Percentiles rank a stretch among this genome's conserved stretches.
These are phyloP conservation scores for Desmodus rotundus DNA, from an alignment of 2,113 vertebrate genomes.

Conservation along the genomic window DNA sequence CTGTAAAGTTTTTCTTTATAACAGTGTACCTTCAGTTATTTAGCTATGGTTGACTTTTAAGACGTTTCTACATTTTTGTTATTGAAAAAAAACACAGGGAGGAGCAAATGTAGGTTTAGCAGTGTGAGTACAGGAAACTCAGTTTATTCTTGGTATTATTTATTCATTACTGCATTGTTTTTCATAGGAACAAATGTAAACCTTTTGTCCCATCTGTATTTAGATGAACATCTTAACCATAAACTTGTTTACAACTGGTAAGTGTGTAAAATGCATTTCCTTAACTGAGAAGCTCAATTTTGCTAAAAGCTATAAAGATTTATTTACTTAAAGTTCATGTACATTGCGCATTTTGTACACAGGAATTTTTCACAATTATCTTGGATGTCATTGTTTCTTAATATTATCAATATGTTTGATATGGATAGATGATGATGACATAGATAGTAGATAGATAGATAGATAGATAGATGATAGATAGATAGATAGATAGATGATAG, in stretches of 20 bases:
- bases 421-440: neutral
- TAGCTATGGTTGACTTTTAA: neutral
- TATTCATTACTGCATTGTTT: neutral
- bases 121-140: neutral
- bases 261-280: neutral
- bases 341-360: neutral
- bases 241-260: neutral
- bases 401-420: neutral
- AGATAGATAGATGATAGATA: too few relatives aligned
- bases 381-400: neutral
- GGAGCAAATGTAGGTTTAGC: neutral
- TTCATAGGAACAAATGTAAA: neutral
- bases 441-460: neutral
- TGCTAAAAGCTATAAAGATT: neutral
- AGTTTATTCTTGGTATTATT: neutral
- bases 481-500: neutral
- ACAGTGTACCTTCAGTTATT: neutral
- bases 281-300: neutral
- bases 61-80: neutral
- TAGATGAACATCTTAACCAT: neutral
- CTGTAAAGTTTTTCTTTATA: neutral
- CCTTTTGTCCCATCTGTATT: neutral
- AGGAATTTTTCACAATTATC: neutral
- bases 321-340: neutral
- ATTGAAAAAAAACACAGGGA: neutral